Evolutionary conservation across 1,140 invertebrate genomes (phyloP).

Genomic region (Brachionus manjavacas): DNA sequence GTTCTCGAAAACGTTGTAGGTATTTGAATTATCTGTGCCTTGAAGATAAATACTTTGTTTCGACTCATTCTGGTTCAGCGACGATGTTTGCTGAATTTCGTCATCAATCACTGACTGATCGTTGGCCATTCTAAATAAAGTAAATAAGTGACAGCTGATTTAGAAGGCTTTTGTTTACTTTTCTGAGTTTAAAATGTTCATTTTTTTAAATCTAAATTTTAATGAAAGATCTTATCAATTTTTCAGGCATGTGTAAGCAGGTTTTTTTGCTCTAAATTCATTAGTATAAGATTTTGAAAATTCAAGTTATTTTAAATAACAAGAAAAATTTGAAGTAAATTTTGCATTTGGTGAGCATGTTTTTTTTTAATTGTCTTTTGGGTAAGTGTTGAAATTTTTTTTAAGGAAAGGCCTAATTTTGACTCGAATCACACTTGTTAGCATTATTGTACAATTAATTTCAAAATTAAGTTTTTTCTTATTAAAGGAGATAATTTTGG

Average conservation of each 20-base stretch:
- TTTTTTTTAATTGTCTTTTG: background rate
- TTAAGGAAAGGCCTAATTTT: background rate
- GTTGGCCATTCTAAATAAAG: background rate
- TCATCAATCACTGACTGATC: constrained; percentile 22
- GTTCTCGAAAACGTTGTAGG: constrained; percentile 64
- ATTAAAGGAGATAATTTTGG: background rate
- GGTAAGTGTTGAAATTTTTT: background rate
- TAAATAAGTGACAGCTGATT: background rate
- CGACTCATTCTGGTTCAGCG: background rate
- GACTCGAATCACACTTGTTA: background rate
- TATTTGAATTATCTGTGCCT: constrained; percentile 67
- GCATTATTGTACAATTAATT: background rate
- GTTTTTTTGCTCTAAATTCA: background rate
- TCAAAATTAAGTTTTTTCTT: background rate
- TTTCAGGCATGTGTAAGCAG: background rate
- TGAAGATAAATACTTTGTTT: constrained; percentile 57
- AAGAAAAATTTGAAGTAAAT: background rate
- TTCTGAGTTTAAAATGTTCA: background rate
- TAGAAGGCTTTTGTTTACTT: background rate
- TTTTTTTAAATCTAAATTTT: background rate
- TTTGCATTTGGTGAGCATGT: background rate
- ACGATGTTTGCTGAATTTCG: background rate
- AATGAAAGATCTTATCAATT: background rate
- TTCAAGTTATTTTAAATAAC: background rate
- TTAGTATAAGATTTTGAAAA: background rate